Evolutionary conservation across 2,113 vertebrate genomes (phyloP).

Genomic region (Pseudopipra pipra): DNA sequence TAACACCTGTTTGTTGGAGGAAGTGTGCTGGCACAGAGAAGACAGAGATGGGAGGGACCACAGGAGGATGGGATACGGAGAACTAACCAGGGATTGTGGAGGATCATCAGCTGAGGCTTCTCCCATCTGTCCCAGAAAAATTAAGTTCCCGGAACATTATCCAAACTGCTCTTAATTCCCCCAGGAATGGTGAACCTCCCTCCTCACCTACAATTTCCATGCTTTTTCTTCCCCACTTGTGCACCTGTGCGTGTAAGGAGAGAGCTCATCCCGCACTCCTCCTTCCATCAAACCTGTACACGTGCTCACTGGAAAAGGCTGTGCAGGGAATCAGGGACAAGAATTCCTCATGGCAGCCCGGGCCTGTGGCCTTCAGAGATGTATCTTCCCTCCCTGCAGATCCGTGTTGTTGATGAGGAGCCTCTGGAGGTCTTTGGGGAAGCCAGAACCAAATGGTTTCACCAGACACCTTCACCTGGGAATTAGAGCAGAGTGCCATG

Average conservation of each 20-base stretch:
- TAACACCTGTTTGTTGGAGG: neutral
- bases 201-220: neutral
- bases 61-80: neutral
- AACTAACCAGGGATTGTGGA: neutral
- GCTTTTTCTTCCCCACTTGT: neutral
- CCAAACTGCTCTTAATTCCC: neutral
- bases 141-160: neutral
- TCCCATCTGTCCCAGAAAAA: neutral
- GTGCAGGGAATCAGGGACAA: neutral
- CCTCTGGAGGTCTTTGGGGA: neutral
- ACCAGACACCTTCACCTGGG: neutral
- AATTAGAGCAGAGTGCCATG: neutral
- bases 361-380: neutral
- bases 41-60: neutral
- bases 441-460: neutral
- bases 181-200: neutral
- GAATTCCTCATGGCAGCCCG: neutral
- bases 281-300: neutral
- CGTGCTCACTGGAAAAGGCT: neutral
- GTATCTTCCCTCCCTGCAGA: neutral
- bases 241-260: neutral
- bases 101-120: neutral
- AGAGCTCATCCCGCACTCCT: neutral
- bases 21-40: neutral
- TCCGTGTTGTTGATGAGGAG: neutral